Percentiles rank a stretch among this genome's conserved stretches.
These are phyloP conservation scores for Hirundo rustica DNA, from an alignment of 2,797 vertebrate species.

Conservation along the genomic window DNA sequence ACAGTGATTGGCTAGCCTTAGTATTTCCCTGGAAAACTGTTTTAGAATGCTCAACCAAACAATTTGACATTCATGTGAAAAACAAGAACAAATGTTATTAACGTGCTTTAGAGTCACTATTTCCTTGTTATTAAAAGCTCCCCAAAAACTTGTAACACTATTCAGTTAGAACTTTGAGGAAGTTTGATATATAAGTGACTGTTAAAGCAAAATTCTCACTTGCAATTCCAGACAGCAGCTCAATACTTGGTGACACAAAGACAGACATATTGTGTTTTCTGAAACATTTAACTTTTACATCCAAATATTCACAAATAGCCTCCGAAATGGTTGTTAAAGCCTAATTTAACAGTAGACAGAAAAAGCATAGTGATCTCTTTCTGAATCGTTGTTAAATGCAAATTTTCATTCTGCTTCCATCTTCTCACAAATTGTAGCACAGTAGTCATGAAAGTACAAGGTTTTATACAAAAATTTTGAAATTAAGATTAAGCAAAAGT, in stretches of 20 bases:
- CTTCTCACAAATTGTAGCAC: conserved; percentile 25
- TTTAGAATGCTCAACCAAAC: neutral
- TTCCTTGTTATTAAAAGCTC: neutral
- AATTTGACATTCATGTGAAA: conserved; percentile 8
- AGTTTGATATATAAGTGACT: neutral
- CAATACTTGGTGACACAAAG: neutral
- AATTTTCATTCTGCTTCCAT: neutral
- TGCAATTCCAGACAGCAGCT: neutral
- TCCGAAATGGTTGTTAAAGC: neutral
- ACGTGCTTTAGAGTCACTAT: neutral
- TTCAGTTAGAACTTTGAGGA: conserved; percentile 4
- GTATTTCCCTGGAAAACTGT: neutral
- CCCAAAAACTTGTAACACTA: neutral
- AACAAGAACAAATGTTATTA: conserved; percentile 15
- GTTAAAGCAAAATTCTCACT: neutral
- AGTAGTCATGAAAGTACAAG: neutral
- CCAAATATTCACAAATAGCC: neutral
- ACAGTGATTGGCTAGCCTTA: neutral
- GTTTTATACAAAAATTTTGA: neutral
- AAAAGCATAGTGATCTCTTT: neutral
- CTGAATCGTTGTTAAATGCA: conserved; percentile 1
- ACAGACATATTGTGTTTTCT: neutral
- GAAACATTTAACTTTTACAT: neutral
- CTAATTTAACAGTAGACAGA: conserved; percentile 1
- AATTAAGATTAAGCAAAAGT: neutral